phyloP scores from a whole-genome alignment of 2,888 invertebrate genomes.

The Ectemnius cavifrons region DNA sequence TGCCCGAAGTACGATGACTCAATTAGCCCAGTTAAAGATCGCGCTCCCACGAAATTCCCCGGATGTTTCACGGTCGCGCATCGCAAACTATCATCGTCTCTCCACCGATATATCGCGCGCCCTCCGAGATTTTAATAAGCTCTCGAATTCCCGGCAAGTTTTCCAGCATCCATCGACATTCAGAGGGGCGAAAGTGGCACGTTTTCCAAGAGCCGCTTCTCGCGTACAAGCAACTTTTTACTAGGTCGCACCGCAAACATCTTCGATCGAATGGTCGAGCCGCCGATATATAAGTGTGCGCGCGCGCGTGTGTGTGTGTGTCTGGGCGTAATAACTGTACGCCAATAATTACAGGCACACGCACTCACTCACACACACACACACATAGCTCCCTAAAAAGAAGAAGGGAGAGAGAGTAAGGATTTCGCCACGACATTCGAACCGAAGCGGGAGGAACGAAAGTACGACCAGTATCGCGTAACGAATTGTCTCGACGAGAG shows the following conservation, averaged over 20 bases:
- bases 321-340: too few species aligned
- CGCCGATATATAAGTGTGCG: too few species aligned
- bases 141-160: not conserved
- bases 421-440: constrained; percentile 19
- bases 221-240: constrained; percentile 10
- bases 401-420: constrained; percentile 6
- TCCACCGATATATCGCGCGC: not conserved
- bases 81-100: too few species aligned
- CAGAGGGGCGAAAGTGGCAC: too few species aligned
- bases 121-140: not conserved
- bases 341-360: too few species aligned
- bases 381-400: too few species aligned
- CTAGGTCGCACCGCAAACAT: not conserved
- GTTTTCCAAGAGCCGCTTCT: constrained; percentile 7
- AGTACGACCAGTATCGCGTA: constrained; percentile 56
- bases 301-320: too few species aligned
- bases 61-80: too few species aligned
- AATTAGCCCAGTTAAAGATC: too few species aligned
- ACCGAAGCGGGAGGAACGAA: constrained; percentile 54
- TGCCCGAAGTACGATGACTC: too few species aligned
- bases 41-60: too few species aligned
- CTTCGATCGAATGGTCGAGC: not conserved
- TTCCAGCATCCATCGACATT: not conserved
- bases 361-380: too few species aligned
- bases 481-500: constrained; percentile 72